These are phyloP conservation scores for Cyanocitta stelleri DNA, from an alignment of 2,113 vertebrate genomes.

Conservation along the genomic window DNA sequence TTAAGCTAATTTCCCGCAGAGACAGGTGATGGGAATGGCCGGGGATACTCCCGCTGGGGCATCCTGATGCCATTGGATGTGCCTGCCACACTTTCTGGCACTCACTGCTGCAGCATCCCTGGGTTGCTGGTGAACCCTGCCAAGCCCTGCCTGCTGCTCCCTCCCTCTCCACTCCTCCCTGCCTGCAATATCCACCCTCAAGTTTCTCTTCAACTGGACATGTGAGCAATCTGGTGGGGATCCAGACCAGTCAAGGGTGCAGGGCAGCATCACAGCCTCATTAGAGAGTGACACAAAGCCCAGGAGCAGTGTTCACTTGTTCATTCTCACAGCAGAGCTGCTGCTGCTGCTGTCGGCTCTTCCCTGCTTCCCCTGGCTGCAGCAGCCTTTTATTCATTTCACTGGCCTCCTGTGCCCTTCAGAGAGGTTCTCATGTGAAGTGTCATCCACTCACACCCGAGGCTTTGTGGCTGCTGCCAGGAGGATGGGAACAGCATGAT, in stretches of 20 bases:
- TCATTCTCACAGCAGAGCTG: background rate
- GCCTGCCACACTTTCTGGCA: background rate
- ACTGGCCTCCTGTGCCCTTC: background rate
- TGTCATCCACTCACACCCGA: background rate
- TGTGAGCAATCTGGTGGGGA: accelerated
- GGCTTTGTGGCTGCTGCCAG: background rate
- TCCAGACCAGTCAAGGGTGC: background rate
- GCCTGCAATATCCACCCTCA: background rate
- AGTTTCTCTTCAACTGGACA: accelerated
- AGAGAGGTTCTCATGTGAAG: background rate
- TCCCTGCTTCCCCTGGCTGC: background rate
- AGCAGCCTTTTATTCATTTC: background rate
- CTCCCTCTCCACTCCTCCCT: background rate
- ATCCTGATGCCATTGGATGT: accelerated
- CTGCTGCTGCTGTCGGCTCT: background rate
- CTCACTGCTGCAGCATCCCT: background rate
- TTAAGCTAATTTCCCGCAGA: accelerated
- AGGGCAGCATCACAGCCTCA: background rate
- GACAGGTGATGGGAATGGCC: background rate
- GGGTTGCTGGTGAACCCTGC: background rate
- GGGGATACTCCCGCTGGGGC: background rate
- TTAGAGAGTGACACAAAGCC: background rate
- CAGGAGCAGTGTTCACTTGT: background rate
- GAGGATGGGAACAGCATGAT: accelerated
- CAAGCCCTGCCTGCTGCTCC: background rate